A percentile compares a stretch with the other conserved stretches of the same genome.
phyloP scores from a whole-genome alignment of 2,113 vertebrate genomes.

The Motacilla tschutschensis region DNA sequence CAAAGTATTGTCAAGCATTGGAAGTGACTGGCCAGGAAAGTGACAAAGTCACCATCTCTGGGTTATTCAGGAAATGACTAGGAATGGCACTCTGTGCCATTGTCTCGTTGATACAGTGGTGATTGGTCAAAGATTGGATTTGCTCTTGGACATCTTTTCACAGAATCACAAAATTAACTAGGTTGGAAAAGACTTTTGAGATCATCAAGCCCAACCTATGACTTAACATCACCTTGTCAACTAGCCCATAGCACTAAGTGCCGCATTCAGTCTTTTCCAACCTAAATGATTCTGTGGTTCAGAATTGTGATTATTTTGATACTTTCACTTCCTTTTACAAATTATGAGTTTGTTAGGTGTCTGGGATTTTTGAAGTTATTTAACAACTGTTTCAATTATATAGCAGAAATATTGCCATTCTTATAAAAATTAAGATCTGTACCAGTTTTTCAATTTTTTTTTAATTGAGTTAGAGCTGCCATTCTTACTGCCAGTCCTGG shows the following conservation, averaged over 20 bases:
- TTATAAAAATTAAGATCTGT: not conserved
- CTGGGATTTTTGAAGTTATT: not conserved
- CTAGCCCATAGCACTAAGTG: no score
- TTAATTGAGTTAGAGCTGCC: not conserved
- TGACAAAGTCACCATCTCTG: not conserved
- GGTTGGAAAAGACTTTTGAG: not conserved
- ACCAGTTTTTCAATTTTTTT: not conserved
- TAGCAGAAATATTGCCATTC: not conserved
- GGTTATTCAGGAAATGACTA: not conserved
- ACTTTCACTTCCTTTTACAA: not conserved
- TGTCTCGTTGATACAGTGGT: fast-evolving
- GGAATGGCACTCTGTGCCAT: not conserved
- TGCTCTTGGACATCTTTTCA: not conserved
- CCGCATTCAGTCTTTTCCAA: not conserved
- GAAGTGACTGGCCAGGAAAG: not conserved
- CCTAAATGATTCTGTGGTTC: not conserved
- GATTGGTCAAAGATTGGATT: not conserved
- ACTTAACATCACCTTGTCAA: not conserved
- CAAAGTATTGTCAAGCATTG: not conserved
- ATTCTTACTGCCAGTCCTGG: not conserved
- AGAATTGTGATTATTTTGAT: not conserved
- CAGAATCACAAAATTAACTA: not conserved
- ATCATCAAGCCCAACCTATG: not conserved
- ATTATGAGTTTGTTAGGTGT: not conserved
- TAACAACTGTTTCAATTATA: not conserved